These are phyloP conservation scores for Drosophila borborema DNA, from an alignment of 2,888 invertebrate genomes.

Conservation along the genomic window DNA sequence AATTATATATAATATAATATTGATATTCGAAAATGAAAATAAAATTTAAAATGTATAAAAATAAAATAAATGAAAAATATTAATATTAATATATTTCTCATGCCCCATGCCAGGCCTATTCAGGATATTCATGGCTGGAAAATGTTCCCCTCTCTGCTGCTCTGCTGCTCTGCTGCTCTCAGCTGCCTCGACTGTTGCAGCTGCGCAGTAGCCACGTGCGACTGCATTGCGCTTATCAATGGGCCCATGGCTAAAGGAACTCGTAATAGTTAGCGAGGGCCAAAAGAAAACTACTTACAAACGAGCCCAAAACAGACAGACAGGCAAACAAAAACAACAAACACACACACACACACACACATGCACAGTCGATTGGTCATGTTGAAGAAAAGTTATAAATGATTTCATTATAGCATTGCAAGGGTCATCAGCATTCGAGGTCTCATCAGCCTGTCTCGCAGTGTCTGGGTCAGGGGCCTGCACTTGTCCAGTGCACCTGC, in stretches of 20 bases:
- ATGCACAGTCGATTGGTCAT: slow-evolving; percentile 16
- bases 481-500: slow-evolving; percentile 55
- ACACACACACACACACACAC: slow-evolving; percentile 13
- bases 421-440: slow-evolving; percentile 56
- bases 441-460: slow-evolving; percentile 4
- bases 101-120: background rate
- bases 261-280: background rate
- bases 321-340: slow-evolving; percentile 12
- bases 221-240: slow-evolving; percentile 29
- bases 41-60: background rate
- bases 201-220: slow-evolving; percentile 48
- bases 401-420: slow-evolving; percentile 69
- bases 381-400: slow-evolving; percentile 72
- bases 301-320: slow-evolving; percentile 12
- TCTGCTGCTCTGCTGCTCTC: background rate
- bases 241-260: slow-evolving; percentile 18
- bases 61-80: background rate
- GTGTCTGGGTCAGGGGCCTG: slow-evolving; percentile 42
- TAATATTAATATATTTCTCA: background rate
- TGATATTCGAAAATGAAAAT: too few relatives aligned
- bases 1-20: too few relatives aligned
- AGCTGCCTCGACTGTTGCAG: slow-evolving; percentile 24
- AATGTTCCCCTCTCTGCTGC: background rate
- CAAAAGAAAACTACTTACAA: slow-evolving; percentile 33
- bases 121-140: background rate